Evolutionary conservation across 1,140 invertebrate genomes (phyloP).

Genomic region (Hycleus cichorii): DNA sequence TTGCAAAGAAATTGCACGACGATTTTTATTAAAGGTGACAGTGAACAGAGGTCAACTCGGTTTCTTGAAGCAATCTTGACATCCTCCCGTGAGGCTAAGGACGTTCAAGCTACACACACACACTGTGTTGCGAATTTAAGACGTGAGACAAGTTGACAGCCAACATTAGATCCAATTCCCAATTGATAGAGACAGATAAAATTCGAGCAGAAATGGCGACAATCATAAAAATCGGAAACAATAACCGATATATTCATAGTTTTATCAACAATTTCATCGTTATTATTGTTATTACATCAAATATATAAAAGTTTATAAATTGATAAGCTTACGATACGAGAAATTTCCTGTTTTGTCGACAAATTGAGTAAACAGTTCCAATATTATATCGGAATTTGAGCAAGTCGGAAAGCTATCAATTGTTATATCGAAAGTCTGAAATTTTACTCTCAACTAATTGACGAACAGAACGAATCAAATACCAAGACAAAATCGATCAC

Average conservation of each 20-base stretch:
- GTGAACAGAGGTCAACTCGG: slow-evolving; percentile 27
- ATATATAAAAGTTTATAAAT: not conserved
- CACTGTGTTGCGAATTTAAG: slow-evolving; percentile 1
- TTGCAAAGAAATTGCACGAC: slow-evolving; percentile 1
- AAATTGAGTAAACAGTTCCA: no score
- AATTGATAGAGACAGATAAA: not conserved
- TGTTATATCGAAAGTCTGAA: no score
- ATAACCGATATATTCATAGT: not conserved
- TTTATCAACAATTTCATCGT: not conserved
- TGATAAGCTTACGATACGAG: no score
- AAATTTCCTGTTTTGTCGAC: no score
- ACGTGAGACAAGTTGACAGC: slow-evolving; percentile 16
- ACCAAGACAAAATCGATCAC: no score
- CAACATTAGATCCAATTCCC: not conserved
- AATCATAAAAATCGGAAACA: not conserved
- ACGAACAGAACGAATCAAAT: no score
- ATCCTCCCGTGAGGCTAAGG: slow-evolving; percentile 10
- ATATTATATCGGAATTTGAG: no score
- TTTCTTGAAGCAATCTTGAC: slow-evolving; percentile 18
- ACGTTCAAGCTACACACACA: not conserved
- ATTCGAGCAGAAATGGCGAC: not conserved
- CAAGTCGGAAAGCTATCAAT: no score
- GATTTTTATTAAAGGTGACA: slow-evolving; percentile 29
- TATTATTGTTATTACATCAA: not conserved
- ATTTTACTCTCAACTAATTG: no score